Evolutionary conservation across 1,140 invertebrate species (phyloP).

Genomic region (Tetranychus urticae): DNA sequence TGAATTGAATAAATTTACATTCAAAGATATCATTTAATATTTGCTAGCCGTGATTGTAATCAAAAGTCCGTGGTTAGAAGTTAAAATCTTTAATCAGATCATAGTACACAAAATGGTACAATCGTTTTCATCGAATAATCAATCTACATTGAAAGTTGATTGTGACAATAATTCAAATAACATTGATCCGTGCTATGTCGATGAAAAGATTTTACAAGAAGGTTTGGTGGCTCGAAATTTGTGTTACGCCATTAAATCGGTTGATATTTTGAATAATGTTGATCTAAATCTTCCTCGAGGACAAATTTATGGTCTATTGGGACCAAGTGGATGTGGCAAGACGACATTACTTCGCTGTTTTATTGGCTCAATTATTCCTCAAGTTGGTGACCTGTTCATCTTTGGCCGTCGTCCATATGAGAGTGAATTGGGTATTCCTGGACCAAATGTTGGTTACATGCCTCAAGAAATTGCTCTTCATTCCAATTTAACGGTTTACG

Average conservation of each 20-base stretch:
- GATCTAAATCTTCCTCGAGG: not conserved
- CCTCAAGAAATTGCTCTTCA: conserved; percentile 70
- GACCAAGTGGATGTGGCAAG: conserved; percentile 10
- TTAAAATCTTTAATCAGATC: no score
- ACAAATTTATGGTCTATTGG: conserved; percentile 7
- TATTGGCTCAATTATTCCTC: conserved; percentile 3
- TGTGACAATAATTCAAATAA: no score
- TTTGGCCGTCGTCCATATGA: conserved; percentile 16
- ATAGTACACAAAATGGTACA: no score
- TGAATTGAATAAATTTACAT: no score
- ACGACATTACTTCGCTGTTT: conserved; percentile 3
- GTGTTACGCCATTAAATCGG: not conserved
- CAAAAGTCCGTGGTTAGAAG: no score
- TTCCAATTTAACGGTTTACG: conserved; percentile 72
- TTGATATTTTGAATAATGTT: not conserved
- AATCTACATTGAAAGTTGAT: no score
- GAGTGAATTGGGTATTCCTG: not conserved
- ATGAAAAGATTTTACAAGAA: not conserved
- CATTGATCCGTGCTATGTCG: no score
- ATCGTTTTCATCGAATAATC: no score
- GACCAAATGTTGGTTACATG: conserved; percentile 41
- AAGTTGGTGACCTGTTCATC: conserved; percentile 1
- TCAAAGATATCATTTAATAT: no score
- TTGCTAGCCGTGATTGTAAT: no score
- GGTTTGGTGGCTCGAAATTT: not conserved